phyloP scores from a whole-genome alignment of 2,888 invertebrate genomes.

The Aproaerema taeniolella region DNA sequence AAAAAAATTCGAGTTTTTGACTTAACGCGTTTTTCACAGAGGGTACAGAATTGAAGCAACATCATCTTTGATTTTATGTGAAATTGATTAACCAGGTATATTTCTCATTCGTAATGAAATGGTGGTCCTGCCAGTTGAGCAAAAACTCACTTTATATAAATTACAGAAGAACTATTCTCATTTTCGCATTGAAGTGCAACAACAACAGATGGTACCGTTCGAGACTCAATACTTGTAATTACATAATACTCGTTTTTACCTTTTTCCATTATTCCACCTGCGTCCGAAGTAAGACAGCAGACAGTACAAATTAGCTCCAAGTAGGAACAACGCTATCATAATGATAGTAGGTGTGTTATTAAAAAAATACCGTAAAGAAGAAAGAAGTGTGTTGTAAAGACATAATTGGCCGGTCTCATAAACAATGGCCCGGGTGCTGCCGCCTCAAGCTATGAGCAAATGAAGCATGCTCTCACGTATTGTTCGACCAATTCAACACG shows the following conservation, averaged over 20 bases:
- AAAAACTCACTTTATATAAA: too few relatives aligned
- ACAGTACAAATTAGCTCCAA: constrained; percentile 12
- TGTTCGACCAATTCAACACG: constrained; percentile 35
- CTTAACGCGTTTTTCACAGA: too few relatives aligned
- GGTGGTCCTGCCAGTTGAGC: too few relatives aligned
- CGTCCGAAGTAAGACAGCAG: constrained; percentile 1
- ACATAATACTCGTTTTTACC: neutral
- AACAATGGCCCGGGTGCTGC: constrained; percentile 59
- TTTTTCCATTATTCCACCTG: neutral
- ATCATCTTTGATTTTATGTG: too few relatives aligned
- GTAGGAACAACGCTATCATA: constrained; percentile 16
- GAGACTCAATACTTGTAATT: too few relatives aligned
- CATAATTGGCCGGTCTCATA: constrained; percentile 64
- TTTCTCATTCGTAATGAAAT: too few relatives aligned
- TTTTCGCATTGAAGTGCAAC: too few relatives aligned
- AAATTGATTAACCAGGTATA: too few relatives aligned
- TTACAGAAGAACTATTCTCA: too few relatives aligned
- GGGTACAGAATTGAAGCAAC: too few relatives aligned
- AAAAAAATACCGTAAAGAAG: constrained; percentile 41
- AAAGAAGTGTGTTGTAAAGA: constrained; percentile 56
- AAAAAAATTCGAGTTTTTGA: too few relatives aligned
- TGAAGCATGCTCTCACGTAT: constrained; percentile 64
- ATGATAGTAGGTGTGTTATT: constrained; percentile 23
- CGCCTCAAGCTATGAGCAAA: constrained; percentile 58
- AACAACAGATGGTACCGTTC: too few relatives aligned